Base-by-base conservation (phyloP, 1,140 invertebrate genomes). In the Monomorium pharaonis region DNA sequence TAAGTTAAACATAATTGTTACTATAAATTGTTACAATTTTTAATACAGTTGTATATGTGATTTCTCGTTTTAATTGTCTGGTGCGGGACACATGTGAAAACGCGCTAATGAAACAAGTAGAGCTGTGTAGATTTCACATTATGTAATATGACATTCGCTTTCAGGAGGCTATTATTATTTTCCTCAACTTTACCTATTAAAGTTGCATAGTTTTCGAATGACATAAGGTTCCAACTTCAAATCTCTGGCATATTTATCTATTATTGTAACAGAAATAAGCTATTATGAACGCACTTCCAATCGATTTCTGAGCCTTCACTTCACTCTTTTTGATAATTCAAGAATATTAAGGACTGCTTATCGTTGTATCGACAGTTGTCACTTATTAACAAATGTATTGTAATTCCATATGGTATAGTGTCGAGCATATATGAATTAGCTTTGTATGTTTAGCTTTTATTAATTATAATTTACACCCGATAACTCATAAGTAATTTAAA, bases 141-240 rank as follows among this genome's bases (percentile, higher is more conserved):
- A 86, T 58, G 54, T 85, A 91, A 92, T 27, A 44, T 76, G 75
- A 88, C 86, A 83, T 92, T 89, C 67, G 87, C 84, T 92, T 92
- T 88, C 63, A 89, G 51, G 12, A 88, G n/a, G 27, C 58, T 86
- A 27, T 81, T 80, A 60, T 33, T 24, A 69, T 85, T 77, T 16
- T 44, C 58, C 24, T 21, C 18, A 16, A n/a, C n/a, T 49, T 77
- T 84, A 62, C 14, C 0, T 24, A 24, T 37, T 21, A 24, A n/a
- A 49, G 3, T 21, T 5, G 12, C 4, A 42, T 37, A 18, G 18
- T 27, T 27, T 42, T 9, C 10, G 30, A 51, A 5, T 16, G 24
- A 21, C 72, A 16, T 14, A 21, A 42, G 16, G 10, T 18, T 44
- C n/a, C 10, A 42, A 27, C 21, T 27, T 10, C 14, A 37, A 72